A percentile compares a stretch with the other conserved stretches of the same genome.
Evolutionary conservation across 2,113 vertebrate genomes (phyloP).

Genomic region (Cyanoramphus novaezelandiae): DNA sequence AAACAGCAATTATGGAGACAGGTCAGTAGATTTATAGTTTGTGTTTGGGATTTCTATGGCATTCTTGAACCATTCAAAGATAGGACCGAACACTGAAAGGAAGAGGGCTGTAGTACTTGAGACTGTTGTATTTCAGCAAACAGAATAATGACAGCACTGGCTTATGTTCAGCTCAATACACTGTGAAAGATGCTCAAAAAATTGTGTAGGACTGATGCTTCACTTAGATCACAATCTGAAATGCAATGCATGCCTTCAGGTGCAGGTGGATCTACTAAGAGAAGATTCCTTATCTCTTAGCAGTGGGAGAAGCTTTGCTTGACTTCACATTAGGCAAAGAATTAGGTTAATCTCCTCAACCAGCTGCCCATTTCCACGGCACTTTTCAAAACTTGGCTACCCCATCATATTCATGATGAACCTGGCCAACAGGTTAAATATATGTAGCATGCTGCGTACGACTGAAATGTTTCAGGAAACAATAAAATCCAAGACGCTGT

Average conservation of each 20-base stretch:
- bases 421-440: not conserved
- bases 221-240: not conserved
- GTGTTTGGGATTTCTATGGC: not conserved
- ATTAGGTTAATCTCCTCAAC: not conserved
- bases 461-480: not conserved
- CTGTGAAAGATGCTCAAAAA: not conserved
- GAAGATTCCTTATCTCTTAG: not conserved
- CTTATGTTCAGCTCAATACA: not conserved
- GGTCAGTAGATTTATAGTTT: not conserved
- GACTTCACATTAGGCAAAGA: not conserved
- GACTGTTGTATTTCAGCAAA: not conserved
- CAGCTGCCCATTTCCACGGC: not conserved
- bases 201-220: not conserved
- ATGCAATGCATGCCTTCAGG: not conserved
- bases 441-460: not conserved
- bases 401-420: not conserved
- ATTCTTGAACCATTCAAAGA: not conserved
- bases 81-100: not conserved
- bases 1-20: not conserved
- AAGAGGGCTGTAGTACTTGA: not conserved
- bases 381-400: not conserved
- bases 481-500: not conserved
- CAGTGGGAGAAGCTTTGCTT: not conserved
- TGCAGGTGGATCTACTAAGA: not conserved
- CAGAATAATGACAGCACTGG: not conserved